These are phyloP conservation scores for Lamellibrachia satsuma DNA, from an alignment of 2,888 invertebrate genomes.

Conservation along the genomic window DNA sequence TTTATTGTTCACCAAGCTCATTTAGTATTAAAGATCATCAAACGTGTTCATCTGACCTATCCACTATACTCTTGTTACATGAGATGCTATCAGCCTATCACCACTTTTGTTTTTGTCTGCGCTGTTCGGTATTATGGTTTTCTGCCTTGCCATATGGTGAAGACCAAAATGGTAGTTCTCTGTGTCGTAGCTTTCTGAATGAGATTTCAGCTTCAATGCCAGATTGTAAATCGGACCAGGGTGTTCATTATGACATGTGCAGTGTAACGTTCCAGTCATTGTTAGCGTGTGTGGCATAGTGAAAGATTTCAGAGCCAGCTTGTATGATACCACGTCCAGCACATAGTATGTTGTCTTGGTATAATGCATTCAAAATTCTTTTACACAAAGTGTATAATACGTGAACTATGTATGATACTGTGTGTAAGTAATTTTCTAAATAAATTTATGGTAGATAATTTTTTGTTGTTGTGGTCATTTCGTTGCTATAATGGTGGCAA, in stretches of 20 bases:
- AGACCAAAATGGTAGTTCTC: not conserved
- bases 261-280: not conserved
- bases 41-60: not conserved
- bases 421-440: conserved; percentile 3
- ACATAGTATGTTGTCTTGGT: not conserved
- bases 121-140: not conserved
- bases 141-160: not conserved
- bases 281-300: not conserved
- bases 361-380: not conserved
- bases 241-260: not conserved
- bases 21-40: not conserved
- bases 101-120: not conserved
- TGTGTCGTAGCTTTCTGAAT: not conserved
- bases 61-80: not conserved
- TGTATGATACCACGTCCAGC: not conserved
- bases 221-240: not conserved
- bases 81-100: not conserved
- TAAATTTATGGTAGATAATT: not conserved
- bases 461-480: not conserved
- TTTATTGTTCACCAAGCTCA: not conserved
- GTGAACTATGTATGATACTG: not conserved
- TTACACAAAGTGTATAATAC: not conserved
- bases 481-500: not conserved
- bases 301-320: not conserved
- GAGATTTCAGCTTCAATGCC: not conserved